Evolutionary conservation across 2,888 invertebrate species (phyloP), one percentile per base, ranked within the genome.

Genomic region (Cabera pusaria): DNA sequence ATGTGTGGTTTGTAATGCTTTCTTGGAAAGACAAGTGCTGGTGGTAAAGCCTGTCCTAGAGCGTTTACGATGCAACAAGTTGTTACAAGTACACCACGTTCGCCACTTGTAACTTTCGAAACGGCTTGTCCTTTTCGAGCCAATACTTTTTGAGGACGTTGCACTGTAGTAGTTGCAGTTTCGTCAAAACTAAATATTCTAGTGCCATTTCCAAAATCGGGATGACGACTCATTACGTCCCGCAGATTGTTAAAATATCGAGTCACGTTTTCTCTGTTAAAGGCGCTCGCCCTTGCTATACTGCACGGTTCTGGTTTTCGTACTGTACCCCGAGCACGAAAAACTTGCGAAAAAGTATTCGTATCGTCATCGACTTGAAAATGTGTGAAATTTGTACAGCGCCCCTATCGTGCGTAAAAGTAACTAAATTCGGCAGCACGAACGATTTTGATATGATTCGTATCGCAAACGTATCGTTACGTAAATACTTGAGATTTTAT

Each of bases 21-120:
- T n/a, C 52, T 22, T 1, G 55, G 49, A 28, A 51, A 54, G 3
- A 50, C 38, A 44, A 53, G 49, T 1, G 33, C 50, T 7, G 46
- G 53, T 16, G 40, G 50, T 12, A 48, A 31, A 10, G 46, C 45
- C 7, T 28, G 29, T n/a, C 52, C 49, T 5, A 12, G n/a, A 7
- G 52, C 52, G 19, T 25, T 37, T 3, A 53, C 34, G 6, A 51
- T 53, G 20, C 40, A 44, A 21, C 49, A 49, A 7, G 47, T 42
- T 12, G 42, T 42, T 8, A 42, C 14, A 33, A 26, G 9, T 21
- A 18, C 8, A 66, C 64, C 14, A 33, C 18, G 29, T 4, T 44
- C 49, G n/a, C 33, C 42, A 21, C 44, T 49, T 6, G 48, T 44
- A 21, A 49, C 29, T 21, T 48, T 33, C 12, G 25, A 28, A 5